phyloP scores from a whole-genome alignment of 2,888 invertebrate species.

The Ophion obscuratus region DNA sequence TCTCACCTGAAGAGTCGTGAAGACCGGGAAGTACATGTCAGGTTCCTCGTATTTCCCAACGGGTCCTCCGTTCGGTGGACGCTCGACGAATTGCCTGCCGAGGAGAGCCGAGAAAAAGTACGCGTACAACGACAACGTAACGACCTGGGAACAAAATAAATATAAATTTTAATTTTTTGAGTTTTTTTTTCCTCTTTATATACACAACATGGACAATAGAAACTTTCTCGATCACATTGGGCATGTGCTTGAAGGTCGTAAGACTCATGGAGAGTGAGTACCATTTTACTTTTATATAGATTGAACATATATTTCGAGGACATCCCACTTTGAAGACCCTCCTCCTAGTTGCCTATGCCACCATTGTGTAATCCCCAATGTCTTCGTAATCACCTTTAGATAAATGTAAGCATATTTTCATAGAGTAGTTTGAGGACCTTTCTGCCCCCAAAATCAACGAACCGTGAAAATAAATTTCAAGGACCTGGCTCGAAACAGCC shows the following conservation, averaged over 20 bases:
- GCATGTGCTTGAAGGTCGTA: background rate
- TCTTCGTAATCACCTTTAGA: background rate
- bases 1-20: conserved; percentile 93
- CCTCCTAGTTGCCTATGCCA: background rate
- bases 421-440: background rate
- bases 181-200: background rate
- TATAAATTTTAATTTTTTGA: background rate
- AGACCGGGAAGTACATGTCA: conserved; percentile 95
- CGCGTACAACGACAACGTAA: conserved; percentile 95
- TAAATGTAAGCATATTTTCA: background rate
- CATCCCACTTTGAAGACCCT: background rate
- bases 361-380: background rate
- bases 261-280: background rate
- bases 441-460: background rate
- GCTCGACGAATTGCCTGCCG: conserved; percentile 91
- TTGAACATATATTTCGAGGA: background rate
- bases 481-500: too few relatives aligned
- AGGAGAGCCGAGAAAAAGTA: conserved; percentile 95
- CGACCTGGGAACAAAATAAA: conserved; percentile 88
- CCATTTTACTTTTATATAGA: background rate
- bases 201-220: background rate
- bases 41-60: conserved; percentile 87
- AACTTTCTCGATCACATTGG: conserved; percentile 3
- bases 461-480: too few relatives aligned
- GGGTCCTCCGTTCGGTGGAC: conserved; percentile 79